A percentile compares a stretch with the other conserved stretches of the same genome.
Evolutionary conservation across 2,888 invertebrate species (phyloP).

Genomic region (Drosophila nigritarsus): DNA sequence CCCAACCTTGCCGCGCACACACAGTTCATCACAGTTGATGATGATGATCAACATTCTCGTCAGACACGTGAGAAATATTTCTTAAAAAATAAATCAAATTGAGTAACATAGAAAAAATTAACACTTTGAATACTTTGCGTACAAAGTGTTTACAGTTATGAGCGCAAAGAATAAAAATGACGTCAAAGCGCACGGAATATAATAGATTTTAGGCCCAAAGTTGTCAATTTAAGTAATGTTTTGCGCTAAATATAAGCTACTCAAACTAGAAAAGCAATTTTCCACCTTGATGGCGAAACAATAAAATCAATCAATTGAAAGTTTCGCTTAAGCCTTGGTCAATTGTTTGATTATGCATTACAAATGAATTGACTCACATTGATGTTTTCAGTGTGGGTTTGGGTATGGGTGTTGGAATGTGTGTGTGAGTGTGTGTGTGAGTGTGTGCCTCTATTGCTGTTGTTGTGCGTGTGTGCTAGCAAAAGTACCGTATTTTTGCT

Average conservation of each 20-base stretch:
- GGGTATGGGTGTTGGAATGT: neutral
- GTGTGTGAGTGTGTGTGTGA: neutral
- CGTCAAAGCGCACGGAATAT: neutral
- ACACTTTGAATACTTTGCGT: slow-evolving; percentile 1
- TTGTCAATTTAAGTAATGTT: neutral
- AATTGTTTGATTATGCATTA: slow-evolving; percentile 37
- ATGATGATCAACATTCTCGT: slow-evolving; percentile 11
- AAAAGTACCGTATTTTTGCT: slow-evolving; percentile 73
- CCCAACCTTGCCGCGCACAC: slow-evolving; percentile 25
- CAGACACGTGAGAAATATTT: slow-evolving; percentile 17
- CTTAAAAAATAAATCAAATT: slow-evolving; percentile 18
- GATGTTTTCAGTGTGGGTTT: slow-evolving; percentile 18
- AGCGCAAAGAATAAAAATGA: neutral
- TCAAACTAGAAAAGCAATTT: neutral
- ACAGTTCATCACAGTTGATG: slow-evolving; percentile 25
- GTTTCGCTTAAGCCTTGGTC: slow-evolving; percentile 11
- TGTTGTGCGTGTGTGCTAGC: slow-evolving; percentile 26
- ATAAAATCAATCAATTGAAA: slow-evolving; percentile 19
- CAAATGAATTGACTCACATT: slow-evolving; percentile 50
- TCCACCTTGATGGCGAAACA: neutral
- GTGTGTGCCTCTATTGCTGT: neutral
- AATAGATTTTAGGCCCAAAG: neutral
- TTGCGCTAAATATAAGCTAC: neutral
- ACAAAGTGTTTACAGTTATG: neutral
- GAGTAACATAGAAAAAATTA: slow-evolving; percentile 1